Base-by-base conservation (phyloP, 2,888 invertebrate species). In the Heterodera filipjevi region DNA sequence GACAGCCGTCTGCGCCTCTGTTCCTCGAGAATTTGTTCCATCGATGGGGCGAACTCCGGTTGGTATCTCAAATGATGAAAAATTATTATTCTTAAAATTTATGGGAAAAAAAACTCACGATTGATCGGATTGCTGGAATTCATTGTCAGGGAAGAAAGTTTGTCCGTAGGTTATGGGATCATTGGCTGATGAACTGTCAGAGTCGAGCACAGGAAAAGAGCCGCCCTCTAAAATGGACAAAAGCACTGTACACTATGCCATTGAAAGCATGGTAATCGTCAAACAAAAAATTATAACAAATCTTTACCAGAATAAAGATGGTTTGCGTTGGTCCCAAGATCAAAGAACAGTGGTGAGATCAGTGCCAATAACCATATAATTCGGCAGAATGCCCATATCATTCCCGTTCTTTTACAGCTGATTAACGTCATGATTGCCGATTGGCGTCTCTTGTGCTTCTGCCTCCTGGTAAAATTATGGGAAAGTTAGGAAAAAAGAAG, bases 1-100 rank as follows among this genome's bases (percentile, higher is more conserved):
- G 75, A 19, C 66, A 75, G 59, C 3, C 75, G 75, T 16, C n/a
- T 49, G 33, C 74, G 74, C 44, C 46, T 49, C 19, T 68, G 75
- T 64, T 75, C 75, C 30, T 27, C 35, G 14, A 68, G 2, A 5
- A 68, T 68, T 68, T 68, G 33, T 64, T 35, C 59, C 66, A 35
- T 49, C 22, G 74, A 0, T 59, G 75, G 35, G 27, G 33, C 27
- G 8, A 59, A 75, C 33, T 75, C n/a, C 19, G 75, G 32, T 46
- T 74, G 49, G 35, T 64, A 75, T 30, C 75, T 75, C 19, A 27
- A 66, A n/a, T n/a, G n/a, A n/a, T n/a, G n/a, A 16, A 59, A 30
- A 27, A 5, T 19, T 3, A 53, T 3, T 53, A 19, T 14, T 53
- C 22, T 53, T 22, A 5, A 22, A 22, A 22, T n/a, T n/a, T 6